A percentile compares a stretch with the other conserved stretches of the same genome.
Evolutionary conservation across 2,797 vertebrate species (phyloP).

Genomic region (Sylvia borin): DNA sequence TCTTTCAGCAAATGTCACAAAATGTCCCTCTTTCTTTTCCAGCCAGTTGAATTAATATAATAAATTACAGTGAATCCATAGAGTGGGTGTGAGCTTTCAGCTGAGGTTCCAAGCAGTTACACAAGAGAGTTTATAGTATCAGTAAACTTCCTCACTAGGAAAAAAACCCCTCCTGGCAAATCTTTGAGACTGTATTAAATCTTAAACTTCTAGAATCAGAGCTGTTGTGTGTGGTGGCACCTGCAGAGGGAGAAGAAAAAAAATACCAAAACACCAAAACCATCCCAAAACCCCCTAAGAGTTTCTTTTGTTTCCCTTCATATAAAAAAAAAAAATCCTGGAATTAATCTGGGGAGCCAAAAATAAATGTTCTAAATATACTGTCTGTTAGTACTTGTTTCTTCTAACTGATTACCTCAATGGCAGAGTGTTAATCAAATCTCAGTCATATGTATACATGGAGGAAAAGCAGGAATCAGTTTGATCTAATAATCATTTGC

Average conservation of each 20-base stretch:
- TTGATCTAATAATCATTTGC: neutral
- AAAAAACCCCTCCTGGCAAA: neutral
- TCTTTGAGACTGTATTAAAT: neutral
- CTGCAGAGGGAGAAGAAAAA: neutral
- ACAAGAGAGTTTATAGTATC: neutral
- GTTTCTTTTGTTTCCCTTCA: neutral
- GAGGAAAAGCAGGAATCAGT: neutral
- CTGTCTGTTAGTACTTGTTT: neutral
- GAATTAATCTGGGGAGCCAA: neutral
- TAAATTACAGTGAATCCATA: neutral
- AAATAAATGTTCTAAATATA: neutral
- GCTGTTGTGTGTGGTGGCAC: neutral
- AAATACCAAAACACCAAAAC: neutral
- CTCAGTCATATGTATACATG: neutral
- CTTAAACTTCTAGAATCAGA: neutral
- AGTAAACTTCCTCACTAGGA: neutral
- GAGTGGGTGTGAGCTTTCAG: neutral
- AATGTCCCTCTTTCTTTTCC: neutral
- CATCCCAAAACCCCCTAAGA: rapidly evolving
- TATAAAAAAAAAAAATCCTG: too few species aligned
- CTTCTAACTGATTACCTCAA: neutral
- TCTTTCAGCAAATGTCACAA: neutral
- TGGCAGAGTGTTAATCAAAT: neutral
- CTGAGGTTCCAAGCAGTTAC: neutral
- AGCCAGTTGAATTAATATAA: neutral